Percentiles rank a stretch among this genome's conserved stretches.
Conservation (phyloP, 2,113 vertebrate species). For the Tringa solitaria region DNA sequence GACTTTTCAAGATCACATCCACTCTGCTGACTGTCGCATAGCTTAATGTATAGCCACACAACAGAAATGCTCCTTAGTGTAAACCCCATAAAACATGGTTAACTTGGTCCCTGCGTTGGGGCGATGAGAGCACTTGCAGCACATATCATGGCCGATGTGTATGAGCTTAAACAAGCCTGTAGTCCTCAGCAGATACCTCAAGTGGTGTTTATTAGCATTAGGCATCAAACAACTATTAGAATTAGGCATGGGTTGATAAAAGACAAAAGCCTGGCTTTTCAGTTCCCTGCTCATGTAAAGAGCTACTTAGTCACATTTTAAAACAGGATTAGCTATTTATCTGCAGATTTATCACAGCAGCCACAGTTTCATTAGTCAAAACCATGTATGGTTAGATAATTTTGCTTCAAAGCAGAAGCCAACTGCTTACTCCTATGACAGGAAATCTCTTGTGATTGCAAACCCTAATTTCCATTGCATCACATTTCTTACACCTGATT, state of each 20-base stretch:
- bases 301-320: background rate
- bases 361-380: background rate
- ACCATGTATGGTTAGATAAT: background rate
- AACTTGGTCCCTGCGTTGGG: no score
- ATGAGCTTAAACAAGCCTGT: background rate
- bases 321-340: background rate
- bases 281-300: background rate
- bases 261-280: background rate
- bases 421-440: background rate
- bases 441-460: background rate
- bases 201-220: background rate
- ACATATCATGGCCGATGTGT: background rate
- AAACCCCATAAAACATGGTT: background rate
- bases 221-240: background rate
- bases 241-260: background rate
- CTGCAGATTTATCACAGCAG: background rate
- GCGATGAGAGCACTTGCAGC: background rate
- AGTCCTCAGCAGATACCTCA: background rate
- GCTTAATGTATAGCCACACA: background rate
- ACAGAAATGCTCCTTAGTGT: fast-evolving
- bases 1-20: background rate
- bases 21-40: background rate
- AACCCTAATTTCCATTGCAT: background rate
- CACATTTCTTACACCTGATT: background rate
- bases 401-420: background rate